Evolutionary conservation across 2,113 vertebrate genomes (phyloP).

Genomic region (Phaethon lepturus): DNA sequence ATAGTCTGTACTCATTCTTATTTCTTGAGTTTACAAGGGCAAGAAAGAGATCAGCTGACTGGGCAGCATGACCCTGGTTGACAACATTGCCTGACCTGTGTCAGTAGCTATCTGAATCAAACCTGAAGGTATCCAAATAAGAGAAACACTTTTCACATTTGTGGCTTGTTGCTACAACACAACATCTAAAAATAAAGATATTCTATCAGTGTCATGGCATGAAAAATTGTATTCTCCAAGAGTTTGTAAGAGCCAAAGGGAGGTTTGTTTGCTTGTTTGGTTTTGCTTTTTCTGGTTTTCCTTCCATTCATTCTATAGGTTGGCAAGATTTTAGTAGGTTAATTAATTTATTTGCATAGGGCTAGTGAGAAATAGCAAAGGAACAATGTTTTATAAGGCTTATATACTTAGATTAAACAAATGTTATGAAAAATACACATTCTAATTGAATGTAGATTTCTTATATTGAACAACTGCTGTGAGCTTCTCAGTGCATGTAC

Average conservation of each 20-base stretch:
- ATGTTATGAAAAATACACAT: background rate
- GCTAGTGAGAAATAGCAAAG: background rate
- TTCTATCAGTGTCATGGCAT: background rate
- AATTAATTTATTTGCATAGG: background rate
- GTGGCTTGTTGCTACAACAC: background rate
- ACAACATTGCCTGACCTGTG: background rate
- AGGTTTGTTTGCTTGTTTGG: rapidly evolving
- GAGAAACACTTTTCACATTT: background rate
- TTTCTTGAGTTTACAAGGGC: slow-evolving; percentile 2
- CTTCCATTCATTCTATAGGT: background rate
- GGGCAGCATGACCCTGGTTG: background rate
- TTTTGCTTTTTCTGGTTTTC: background rate
- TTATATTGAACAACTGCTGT: background rate
- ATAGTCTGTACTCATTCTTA: background rate
- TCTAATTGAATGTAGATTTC: background rate
- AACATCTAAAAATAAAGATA: slow-evolving; percentile 39
- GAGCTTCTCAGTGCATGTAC: background rate
- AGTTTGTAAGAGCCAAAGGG: background rate
- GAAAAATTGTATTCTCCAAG: slow-evolving; percentile 48
- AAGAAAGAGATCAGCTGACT: background rate
- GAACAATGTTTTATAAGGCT: background rate
- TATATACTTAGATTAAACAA: background rate
- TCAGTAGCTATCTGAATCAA: slow-evolving; percentile 43
- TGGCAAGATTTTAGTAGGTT: background rate
- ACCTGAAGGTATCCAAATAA: background rate